These are phyloP conservation scores for Aurelia sp. DNA, from an alignment of 30 jellyfish, hydroid and myxozoan species.

Conservation along the genomic window DNA sequence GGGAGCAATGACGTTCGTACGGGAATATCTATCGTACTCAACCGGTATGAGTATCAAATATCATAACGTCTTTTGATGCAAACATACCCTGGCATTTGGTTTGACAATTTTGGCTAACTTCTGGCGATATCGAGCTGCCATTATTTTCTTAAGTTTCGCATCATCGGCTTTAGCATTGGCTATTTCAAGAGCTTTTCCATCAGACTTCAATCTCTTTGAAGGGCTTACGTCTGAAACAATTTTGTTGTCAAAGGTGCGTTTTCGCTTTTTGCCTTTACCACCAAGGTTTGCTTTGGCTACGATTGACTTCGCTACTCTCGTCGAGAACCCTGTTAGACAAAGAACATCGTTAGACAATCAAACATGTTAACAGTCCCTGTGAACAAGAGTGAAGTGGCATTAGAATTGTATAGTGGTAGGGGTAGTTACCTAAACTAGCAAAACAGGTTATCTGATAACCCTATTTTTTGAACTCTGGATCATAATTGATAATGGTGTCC, in stretches of 20 bases:
- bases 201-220: slow-evolving; percentile 16
- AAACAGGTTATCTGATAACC: no score
- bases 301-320: slow-evolving; percentile 8
- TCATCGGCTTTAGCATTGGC: slow-evolving; percentile 4
- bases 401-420: no score
- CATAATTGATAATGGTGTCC: no score
- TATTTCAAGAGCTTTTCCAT: neutral
- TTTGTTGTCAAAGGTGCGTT: slow-evolving; percentile 45
- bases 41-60: no score
- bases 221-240: slow-evolving; percentile 30
- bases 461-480: no score
- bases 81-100: no score
- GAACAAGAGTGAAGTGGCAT: no score
- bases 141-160: slow-evolving; percentile 30
- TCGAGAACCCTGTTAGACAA: slow-evolving; percentile 15
- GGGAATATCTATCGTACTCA: no score
- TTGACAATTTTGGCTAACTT: slow-evolving; percentile 1
- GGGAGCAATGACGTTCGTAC: no score
- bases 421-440: no score
- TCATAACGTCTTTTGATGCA: no score
- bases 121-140: slow-evolving; percentile 50
- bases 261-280: slow-evolving; percentile 54
- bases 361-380: neutral
- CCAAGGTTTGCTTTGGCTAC: slow-evolving; percentile 49
- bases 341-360: neutral